phyloP scores from a whole-genome alignment of 2,888 invertebrate species.

The Auanema freiburgensis region DNA sequence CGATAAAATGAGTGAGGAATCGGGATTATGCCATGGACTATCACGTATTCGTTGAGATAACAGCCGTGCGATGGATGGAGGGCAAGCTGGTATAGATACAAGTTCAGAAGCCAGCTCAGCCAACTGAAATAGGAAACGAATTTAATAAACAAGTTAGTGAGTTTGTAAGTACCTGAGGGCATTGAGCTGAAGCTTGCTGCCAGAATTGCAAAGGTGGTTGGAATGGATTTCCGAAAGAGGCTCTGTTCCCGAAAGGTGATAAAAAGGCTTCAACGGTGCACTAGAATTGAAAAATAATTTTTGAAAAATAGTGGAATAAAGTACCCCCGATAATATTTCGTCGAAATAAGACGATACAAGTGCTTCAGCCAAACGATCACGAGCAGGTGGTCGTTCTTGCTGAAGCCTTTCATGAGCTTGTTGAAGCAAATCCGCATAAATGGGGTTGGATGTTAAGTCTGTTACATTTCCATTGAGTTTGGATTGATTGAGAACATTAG shows the following conservation, averaged over 20 bases:
- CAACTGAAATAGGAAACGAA: slow-evolving; percentile 23
- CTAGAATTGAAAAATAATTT: slow-evolving; percentile 16
- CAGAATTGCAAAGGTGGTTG: slow-evolving; percentile 40
- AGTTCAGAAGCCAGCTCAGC: slow-evolving; percentile 53
- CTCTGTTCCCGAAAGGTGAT: slow-evolving; percentile 21
- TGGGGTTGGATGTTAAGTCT: slow-evolving; percentile 9
- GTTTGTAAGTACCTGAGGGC: slow-evolving; percentile 11
- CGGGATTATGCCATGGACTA: slow-evolving; percentile 19
- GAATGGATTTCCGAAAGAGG: slow-evolving; percentile 38
- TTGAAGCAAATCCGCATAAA: slow-evolving; percentile 22
- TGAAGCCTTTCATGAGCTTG: slow-evolving; percentile 21
- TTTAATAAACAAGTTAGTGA: neutral
- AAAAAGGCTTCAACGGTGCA: slow-evolving; percentile 32
- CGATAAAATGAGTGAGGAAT: slow-evolving; percentile 23
- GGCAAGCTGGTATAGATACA: slow-evolving; percentile 48
- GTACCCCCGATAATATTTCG: slow-evolving; percentile 34
- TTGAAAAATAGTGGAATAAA: slow-evolving; percentile 12
- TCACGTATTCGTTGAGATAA: slow-evolving; percentile 20
- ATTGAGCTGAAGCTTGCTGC: slow-evolving; percentile 15
- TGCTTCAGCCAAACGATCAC: slow-evolving; percentile 18
- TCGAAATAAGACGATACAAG: slow-evolving; percentile 37
- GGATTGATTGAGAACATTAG: slow-evolving; percentile 42
- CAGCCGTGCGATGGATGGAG: slow-evolving; percentile 37
- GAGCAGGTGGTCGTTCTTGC: slow-evolving; percentile 12
- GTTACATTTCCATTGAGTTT: slow-evolving; percentile 9